phyloP scores from a whole-genome alignment of 2,113 vertebrate species.

The Oenanthe oenanthe region DNA sequence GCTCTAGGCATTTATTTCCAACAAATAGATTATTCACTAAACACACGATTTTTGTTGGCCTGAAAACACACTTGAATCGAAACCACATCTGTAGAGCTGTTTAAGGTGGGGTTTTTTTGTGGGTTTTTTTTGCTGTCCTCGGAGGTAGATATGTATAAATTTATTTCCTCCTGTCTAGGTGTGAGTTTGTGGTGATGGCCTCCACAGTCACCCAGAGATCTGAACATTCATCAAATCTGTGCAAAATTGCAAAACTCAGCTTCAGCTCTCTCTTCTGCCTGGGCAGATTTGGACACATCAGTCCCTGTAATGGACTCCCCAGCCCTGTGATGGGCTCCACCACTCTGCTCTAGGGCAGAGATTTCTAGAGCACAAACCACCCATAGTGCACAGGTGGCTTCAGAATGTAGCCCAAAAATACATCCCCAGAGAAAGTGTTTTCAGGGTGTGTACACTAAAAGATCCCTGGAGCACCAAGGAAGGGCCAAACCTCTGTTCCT shows the following conservation, averaged over 20 bases:
- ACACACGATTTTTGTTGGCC: neutral
- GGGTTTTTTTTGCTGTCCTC: neutral
- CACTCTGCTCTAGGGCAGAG: neutral
- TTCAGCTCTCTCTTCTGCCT: neutral
- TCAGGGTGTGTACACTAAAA: rapidly evolving
- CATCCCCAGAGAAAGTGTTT: neutral
- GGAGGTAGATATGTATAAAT: neutral
- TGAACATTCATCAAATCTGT: neutral
- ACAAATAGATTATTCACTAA: conserved; percentile 56
- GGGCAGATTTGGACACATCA: neutral
- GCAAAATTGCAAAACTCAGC: neutral
- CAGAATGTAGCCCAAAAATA: neutral
- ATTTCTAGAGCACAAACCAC: neutral
- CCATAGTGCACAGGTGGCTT: neutral
- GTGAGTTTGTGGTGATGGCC: neutral
- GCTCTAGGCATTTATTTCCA: conserved; percentile 30
- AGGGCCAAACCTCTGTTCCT: neutral
- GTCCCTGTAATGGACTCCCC: neutral
- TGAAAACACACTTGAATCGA: conserved; percentile 9
- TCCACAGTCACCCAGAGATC: rapidly evolving
- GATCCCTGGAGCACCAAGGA: neutral
- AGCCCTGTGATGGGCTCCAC: rapidly evolving
- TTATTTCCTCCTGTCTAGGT: neutral
- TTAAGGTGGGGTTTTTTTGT: neutral
- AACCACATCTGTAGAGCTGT: neutral